Evolutionary conservation across 2,113 vertebrate species (phyloP), one percentile per base, ranked within the genome.

Genomic region (Pipa parva): DNA sequence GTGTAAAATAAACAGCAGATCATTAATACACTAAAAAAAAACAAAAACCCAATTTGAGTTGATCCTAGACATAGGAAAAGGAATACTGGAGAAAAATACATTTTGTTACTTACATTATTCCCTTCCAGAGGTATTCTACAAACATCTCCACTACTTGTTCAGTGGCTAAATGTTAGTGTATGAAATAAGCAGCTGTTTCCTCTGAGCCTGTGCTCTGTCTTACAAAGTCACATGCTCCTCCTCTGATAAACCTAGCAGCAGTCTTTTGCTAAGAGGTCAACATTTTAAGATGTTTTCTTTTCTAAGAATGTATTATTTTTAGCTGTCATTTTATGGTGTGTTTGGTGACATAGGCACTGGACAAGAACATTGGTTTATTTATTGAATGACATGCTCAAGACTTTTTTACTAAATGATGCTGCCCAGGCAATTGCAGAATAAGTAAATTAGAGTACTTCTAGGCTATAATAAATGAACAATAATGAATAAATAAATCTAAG

Each of bases 181-280:
- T 71, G 63, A 83, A 66, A 72, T 71, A 73, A 87, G 78, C 88
- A 90, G 86, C 88, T 91, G 87, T 88, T 87, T 91, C 81, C 84
- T 85, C 77, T 76, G 73, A 65, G 82, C 84, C 66, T 71, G 42
- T 72, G 76, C 76, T 82, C 77, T 76, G 79, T 76, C 86, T 87
- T 81, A 87, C 76, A 77, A 42, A 81, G 89, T 92, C 90, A 91
- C 87, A 90, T 90, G 89, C 56, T 58, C 76, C 83, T 85, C 71
- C 71, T 84, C 84, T 84, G 87, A 86, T 86, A 87, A 84, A 85
- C 64, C 74, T 78, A 56, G 29, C 63, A 54, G 70, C 67, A 0
- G 31, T 45, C 57, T 54, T n/a, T 73, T 85, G 86, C 88, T 84
- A 84, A 82, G 82, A 88, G 86, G 82, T 85, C 84, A 85, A 52